Evolutionary conservation across 2,113 vertebrate species (phyloP), one percentile per base, ranked within the genome.

Genomic region (Campylomormyrus tamandua): DNA sequence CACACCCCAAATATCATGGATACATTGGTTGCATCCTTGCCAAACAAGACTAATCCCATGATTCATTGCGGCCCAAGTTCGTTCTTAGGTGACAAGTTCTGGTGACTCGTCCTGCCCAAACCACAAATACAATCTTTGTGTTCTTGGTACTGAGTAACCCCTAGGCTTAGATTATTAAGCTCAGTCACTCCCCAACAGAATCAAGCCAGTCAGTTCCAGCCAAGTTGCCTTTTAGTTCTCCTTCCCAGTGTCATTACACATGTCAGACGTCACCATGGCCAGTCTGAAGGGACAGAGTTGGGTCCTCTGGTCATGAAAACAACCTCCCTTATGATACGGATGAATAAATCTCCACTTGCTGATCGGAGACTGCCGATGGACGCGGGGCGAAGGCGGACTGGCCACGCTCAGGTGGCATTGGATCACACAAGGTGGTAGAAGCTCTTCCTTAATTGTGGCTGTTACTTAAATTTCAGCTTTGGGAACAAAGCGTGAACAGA

Each of bases 401-500:
- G 48, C 87, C 53, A 13, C 35, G n/a, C 48, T 87, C 85, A 52
- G 24, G 19, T 62, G 21, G 53, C 35, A 39, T 0, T 45, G 31
- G 35, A 48, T 53, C 31, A 49, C n/a, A 87, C 21, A 11, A 49
- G 5, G 17, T 87, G 74, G 83, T 35, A 19, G 46, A 42, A 87
- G 48, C 15, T 46, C 21, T 21, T 87, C 5, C 49, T 80, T 35
- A 62, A 66, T 88, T 42, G 42, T 89, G 87, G 53, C 89, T 89
- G 15, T 83, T 31, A 83, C 89, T 92, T 89, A 90, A 50, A 90
- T 90, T 88, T 91, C 90, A 92, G 77, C 87, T 74, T 90, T 58
- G 15, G 83, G 90, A n/a, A 42, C 84, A 89, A 19, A 90, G 87
- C 66, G 19, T 56, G 19, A 90, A 90, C 50, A 90, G 48, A 90